Base-by-base conservation (phyloP, 2,797 vertebrate species). In the Pipistrellus pygmaeus region DNA sequence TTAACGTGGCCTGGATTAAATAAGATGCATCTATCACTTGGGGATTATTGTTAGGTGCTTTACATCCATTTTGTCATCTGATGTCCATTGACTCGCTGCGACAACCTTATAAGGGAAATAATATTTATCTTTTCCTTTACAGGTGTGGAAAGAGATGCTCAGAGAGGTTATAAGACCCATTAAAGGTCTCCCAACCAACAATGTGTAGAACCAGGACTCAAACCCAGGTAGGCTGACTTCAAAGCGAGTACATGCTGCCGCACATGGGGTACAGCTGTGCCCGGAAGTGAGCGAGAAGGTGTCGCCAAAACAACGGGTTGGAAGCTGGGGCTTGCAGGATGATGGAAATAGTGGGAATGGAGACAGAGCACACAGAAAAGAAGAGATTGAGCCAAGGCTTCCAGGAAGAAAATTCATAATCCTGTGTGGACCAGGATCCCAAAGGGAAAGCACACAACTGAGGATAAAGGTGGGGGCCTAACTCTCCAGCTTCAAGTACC, bases 221-320 rank as follows among this genome's bases (percentile, higher is more conserved):
- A 27, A 25, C 14, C 23, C 48, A 14, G 11, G 15, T 0, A n/a
- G 25, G 60, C 72, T 20, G 60, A 72, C 46, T 71, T 51, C 55
- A 72, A 44, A 48, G 18, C 21, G 68, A 78, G 46, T 7, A 64
- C 38, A 10, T 2, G 9, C 20, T 21, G 76, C 20, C 32, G 20
- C 21, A 11, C 5, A 3, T 4, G 12, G 27, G 8, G 25, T 0
- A 10, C 55, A n/a, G 32, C n/a, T 51, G 13, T n/a, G 69, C 73
- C 66, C 44, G 62, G 12, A 75, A 44, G 32, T 30, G 30, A 38
- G n/a, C 5, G 8, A 44, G 32, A n/a, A 32, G 57, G 8, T 1
- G 0, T 32, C 46, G 17, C 30, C 41, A 20, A 25, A 20, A 53
- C 20, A 0, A 5, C 6, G 4, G 53, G 0, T 0, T 27, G 64